A percentile compares a stretch with the other conserved stretches of the same genome.
These are phyloP conservation scores for Muntiacus muntjak DNA, from an alignment of 2,113 vertebrate genomes.

Conservation along the genomic window DNA sequence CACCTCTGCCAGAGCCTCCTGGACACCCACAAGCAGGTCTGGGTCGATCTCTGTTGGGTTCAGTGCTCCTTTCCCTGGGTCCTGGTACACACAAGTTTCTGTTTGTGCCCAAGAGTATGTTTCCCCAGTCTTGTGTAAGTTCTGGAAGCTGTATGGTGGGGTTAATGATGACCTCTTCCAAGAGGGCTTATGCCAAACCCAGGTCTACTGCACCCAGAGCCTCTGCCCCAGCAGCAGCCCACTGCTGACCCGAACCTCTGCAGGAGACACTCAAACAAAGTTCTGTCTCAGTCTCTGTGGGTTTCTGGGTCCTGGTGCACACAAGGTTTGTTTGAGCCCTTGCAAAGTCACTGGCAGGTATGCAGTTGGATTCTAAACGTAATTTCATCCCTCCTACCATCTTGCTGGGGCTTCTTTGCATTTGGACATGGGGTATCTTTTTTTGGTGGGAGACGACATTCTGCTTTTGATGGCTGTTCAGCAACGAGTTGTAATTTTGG, in stretches of 20 bases:
- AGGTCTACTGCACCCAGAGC: neutral
- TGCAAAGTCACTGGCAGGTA: neutral
- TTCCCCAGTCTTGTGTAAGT: neutral
- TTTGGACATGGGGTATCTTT: neutral
- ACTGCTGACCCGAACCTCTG: neutral
- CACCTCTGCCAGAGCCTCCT: neutral
- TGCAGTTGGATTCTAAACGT: neutral
- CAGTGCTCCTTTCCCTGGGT: neutral
- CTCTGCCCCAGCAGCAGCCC: neutral
- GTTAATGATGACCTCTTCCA: neutral
- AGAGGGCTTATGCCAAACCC: neutral
- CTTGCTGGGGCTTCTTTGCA: neutral
- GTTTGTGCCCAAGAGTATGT: neutral
- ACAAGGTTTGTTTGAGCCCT: neutral
- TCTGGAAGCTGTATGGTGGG: neutral
- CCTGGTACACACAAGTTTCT: neutral
- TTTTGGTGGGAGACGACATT: neutral
- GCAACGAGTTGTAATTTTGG: neutral
- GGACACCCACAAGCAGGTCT: neutral
- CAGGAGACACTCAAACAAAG: neutral
- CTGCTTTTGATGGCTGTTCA: neutral
- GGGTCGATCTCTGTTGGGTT: neutral
- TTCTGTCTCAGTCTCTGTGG: neutral
- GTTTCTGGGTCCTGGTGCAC: neutral
- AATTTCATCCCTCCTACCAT: neutral